Evolutionary conservation across 2,113 vertebrate genomes (phyloP).

Genomic region (Acinonyx jubatus): DNA sequence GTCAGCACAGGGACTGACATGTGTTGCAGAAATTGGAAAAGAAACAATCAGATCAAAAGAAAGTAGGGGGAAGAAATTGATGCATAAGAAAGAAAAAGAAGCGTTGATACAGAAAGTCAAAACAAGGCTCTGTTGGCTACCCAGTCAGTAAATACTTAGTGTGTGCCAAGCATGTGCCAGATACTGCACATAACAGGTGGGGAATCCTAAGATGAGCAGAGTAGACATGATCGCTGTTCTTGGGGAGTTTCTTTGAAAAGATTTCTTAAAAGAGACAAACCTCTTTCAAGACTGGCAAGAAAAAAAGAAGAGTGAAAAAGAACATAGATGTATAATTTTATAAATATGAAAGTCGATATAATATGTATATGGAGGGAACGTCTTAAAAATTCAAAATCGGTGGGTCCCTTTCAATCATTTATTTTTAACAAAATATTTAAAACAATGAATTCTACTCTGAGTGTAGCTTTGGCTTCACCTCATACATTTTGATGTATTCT

Average conservation of each 20-base stretch:
- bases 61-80: background rate
- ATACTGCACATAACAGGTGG: background rate
- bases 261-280: background rate
- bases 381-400: background rate
- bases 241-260: background rate
- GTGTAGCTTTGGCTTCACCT: background rate
- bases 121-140: background rate
- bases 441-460: constrained; percentile 8
- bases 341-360: background rate
- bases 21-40: background rate
- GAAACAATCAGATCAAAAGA: background rate
- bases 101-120: background rate
- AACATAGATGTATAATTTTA: background rate
- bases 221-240: background rate
- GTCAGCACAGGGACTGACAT: too few relatives aligned
- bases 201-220: background rate
- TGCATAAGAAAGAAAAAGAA: background rate
- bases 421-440: constrained; percentile 5
- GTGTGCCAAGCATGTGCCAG: background rate
- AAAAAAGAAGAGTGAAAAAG: background rate
- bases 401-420: background rate
- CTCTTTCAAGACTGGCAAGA: background rate
- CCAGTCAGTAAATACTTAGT: background rate
- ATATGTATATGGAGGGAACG: background rate
- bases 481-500: background rate